phyloP scores from a whole-genome alignment of 53 echinoderm and acorn worm genomes.

The Pentamera pediparva region DNA sequence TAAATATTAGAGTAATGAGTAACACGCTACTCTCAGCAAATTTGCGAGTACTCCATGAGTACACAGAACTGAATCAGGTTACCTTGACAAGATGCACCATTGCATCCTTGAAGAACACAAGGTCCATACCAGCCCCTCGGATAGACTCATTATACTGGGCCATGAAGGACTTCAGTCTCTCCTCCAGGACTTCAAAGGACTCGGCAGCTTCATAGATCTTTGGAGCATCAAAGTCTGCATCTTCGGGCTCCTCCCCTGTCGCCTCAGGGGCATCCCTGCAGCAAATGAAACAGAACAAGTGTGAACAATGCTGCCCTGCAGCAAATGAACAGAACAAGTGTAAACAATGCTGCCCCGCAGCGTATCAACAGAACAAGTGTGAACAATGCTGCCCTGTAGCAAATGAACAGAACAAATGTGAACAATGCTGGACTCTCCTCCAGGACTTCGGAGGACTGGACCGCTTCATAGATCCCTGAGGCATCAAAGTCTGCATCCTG shows the following conservation, averaged over 20 bases:
- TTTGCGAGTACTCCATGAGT: not conserved
- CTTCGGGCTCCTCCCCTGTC: conserved; percentile 96
- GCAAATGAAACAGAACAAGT: not conserved
- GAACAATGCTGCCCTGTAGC: not conserved
- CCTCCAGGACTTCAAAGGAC: conserved; percentile 66
- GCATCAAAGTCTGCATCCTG: conserved; percentile 97
- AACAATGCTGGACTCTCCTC: conserved; percentile 44
- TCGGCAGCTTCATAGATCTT: conserved; percentile 89
- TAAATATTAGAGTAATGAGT: no score
- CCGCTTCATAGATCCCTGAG: conserved; percentile 93
- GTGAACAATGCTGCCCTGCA: no score
- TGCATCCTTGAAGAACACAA: conserved; percentile 99
- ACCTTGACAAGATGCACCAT: conserved; percentile 99
- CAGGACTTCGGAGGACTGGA: conserved; percentile 55
- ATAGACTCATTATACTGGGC: conserved; percentile 87
- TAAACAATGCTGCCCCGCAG: no score
- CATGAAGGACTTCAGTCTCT: conserved; percentile 88
- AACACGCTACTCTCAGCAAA: no score
- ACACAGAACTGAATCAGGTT: not conserved
- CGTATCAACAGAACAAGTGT: no score
- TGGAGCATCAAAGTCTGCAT: conserved; percentile 96
- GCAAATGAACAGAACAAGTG: no score
- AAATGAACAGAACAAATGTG: no score
- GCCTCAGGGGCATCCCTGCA: conserved; percentile 94
- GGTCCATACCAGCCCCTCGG: conserved; percentile 97